Conservation (phyloP, 2,888 invertebrate species). For the Icerya purchasi region DNA sequence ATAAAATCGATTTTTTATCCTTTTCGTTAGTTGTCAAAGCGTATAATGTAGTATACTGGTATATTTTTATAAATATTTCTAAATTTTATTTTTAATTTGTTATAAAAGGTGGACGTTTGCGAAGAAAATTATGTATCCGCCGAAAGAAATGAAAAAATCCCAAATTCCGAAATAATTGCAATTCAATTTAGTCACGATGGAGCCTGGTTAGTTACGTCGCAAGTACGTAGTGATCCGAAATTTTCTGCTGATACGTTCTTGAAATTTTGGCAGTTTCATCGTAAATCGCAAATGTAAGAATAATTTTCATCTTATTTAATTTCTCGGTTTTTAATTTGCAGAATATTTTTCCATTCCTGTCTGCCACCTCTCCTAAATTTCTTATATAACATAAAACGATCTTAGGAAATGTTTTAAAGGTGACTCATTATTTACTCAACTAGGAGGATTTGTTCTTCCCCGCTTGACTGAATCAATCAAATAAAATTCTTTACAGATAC, state of each 20-base stretch:
- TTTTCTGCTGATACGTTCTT: constrained; percentile 39
- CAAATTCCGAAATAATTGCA: constrained; percentile 41
- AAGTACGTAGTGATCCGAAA: constrained; percentile 35
- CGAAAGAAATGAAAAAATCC: constrained; percentile 34
- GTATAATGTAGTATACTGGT: no score
- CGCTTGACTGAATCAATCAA: no score
- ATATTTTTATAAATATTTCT: no score
- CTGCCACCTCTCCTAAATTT: no score
- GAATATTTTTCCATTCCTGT: constrained; percentile 15
- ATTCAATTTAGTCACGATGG: constrained; percentile 43
- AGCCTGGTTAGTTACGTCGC: constrained; percentile 50
- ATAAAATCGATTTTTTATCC: no score
- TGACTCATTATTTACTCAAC: no score
- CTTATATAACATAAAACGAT: no score
- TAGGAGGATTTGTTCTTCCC: no score
- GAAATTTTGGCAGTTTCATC: constrained; percentile 51
- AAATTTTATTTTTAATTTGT: no score
- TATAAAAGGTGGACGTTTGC: constrained; percentile 53
- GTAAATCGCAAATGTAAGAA: constrained; percentile 35
- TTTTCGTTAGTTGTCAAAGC: no score
- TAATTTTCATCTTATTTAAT: constrained; percentile 1
- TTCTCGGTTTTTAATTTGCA: background rate
- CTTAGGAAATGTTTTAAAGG: no score
- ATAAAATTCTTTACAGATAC: no score
- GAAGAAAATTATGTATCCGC: constrained; percentile 44